These are phyloP conservation scores for Osedax frankpressi DNA, from an alignment of 2,888 invertebrate genomes.

Conservation along the genomic window DNA sequence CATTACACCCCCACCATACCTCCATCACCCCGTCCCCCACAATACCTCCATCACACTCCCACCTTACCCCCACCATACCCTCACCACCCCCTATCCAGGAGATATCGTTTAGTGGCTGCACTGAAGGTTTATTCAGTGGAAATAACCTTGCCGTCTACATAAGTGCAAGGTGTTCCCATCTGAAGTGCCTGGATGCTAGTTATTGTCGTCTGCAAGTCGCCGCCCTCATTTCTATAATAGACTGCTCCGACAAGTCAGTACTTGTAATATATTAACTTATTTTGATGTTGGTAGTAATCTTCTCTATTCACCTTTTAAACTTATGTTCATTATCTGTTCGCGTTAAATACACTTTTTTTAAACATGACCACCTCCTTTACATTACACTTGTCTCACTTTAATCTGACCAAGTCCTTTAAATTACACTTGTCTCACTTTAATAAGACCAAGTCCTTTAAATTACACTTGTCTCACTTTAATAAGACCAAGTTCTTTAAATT, in stretches of 20 bases:
- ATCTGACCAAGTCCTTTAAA: too few relatives aligned
- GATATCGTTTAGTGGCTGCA: conserved; percentile 38
- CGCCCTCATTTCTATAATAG: conserved; percentile 24
- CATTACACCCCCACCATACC: neutral
- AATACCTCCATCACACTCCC: neutral
- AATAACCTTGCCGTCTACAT: conserved; percentile 39
- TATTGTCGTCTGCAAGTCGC: conserved; percentile 40
- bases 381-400: too few relatives aligned
- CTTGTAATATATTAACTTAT: too few relatives aligned
- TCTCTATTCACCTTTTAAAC: neutral
- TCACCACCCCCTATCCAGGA: conserved; percentile 31
- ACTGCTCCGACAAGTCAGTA: conserved; percentile 21
- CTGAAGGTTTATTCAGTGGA: conserved; percentile 37
- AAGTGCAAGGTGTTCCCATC: conserved; percentile 35
- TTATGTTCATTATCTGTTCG: too few relatives aligned
- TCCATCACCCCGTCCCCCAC: neutral
- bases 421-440: too few relatives aligned
- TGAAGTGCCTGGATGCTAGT: conserved; percentile 40
- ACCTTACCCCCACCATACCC: neutral
- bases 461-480: too few relatives aligned
- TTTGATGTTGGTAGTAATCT: too few relatives aligned
- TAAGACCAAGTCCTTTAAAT: too few relatives aligned
- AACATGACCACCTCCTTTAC: too few relatives aligned
- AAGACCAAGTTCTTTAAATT: too few relatives aligned
- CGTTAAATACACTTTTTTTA: too few relatives aligned